Percentiles rank a stretch among this genome's conserved stretches.
These are phyloP conservation scores for Tiliqua scincoides DNA, from an alignment of 2,113 vertebrate genomes.

Conservation along the genomic window DNA sequence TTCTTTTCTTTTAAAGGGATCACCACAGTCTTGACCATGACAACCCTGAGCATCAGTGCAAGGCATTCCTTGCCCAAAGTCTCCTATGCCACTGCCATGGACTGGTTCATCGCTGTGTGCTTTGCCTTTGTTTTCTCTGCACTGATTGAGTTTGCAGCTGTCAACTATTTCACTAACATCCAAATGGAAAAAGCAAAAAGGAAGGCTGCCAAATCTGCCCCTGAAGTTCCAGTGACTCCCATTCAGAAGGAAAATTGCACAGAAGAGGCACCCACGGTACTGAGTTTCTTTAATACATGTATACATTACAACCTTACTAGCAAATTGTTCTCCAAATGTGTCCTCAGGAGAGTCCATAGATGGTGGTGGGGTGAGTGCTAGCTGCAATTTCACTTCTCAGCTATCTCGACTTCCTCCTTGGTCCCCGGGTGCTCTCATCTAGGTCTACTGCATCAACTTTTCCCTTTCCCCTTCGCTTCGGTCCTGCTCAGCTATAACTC, in stretches of 20 bases:
- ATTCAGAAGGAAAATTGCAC: slow-evolving; percentile 79
- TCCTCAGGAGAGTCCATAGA: not conserved
- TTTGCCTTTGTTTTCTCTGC: slow-evolving; percentile 99
- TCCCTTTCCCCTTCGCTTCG: not conserved
- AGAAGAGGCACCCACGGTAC: slow-evolving; percentile 85
- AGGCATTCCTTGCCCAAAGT: slow-evolving; percentile 98
- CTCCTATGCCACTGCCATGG: slow-evolving; percentile 98
- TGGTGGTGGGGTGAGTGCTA: not conserved
- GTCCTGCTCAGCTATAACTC: not conserved
- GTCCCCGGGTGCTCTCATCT: not conserved
- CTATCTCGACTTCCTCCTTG: not conserved
- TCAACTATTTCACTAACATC: slow-evolving; percentile 97
- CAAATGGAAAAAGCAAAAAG: slow-evolving; percentile 90
- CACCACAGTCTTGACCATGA: slow-evolving; percentile 98
- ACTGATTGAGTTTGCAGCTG: slow-evolving; percentile 97
- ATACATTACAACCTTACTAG: not conserved
- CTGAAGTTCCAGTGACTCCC: slow-evolving; percentile 79
- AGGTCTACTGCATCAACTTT: too few species aligned
- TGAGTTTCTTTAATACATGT: slow-evolving; percentile 28
- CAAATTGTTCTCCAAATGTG: not conserved
- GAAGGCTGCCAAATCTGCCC: slow-evolving; percentile 85
- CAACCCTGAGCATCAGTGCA: slow-evolving; percentile 97
- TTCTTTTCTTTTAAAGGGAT: slow-evolving; percentile 84
- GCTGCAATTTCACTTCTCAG: not conserved
- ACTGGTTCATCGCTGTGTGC: slow-evolving; percentile 99